phyloP scores from a whole-genome alignment of 2,888 invertebrate species.

The Noctua fimbriata region DNA sequence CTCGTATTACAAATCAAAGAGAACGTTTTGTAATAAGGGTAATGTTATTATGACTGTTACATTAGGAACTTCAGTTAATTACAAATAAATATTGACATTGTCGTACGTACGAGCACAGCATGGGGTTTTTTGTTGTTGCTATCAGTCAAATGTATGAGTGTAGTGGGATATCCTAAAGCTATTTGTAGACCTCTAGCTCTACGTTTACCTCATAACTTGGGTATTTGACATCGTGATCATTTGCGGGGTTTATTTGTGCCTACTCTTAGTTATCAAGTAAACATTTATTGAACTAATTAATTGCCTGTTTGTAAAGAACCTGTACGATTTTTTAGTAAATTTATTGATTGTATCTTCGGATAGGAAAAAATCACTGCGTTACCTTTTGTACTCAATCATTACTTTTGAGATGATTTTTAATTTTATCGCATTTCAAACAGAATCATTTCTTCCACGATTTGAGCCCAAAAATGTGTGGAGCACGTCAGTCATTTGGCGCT shows the following conservation, averaged over 20 bases:
- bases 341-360: background rate
- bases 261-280: background rate
- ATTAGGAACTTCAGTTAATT: constrained; percentile 19
- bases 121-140: constrained; percentile 44
- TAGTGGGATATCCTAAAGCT: constrained; percentile 47
- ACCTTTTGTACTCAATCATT: background rate
- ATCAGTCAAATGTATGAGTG: constrained; percentile 38
- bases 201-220: constrained; percentile 50
- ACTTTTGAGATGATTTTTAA: background rate
- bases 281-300: constrained; percentile 2
- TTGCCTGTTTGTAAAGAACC: background rate
- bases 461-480: background rate
- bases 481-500: background rate
- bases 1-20: background rate
- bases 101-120: background rate
- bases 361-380: background rate
- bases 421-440: background rate
- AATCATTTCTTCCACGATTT: background rate
- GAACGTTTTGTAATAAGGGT: background rate
- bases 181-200: constrained; percentile 23
- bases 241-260: constrained; percentile 14
- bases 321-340: background rate
- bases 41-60: background rate
- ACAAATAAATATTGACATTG: constrained; percentile 7
- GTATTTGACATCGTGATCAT: constrained; percentile 22